A percentile compares a stretch with the other conserved stretches of the same genome.
Conservation (phyloP, 2,113 vertebrate genomes). For the Aegotheles bennettii region DNA sequence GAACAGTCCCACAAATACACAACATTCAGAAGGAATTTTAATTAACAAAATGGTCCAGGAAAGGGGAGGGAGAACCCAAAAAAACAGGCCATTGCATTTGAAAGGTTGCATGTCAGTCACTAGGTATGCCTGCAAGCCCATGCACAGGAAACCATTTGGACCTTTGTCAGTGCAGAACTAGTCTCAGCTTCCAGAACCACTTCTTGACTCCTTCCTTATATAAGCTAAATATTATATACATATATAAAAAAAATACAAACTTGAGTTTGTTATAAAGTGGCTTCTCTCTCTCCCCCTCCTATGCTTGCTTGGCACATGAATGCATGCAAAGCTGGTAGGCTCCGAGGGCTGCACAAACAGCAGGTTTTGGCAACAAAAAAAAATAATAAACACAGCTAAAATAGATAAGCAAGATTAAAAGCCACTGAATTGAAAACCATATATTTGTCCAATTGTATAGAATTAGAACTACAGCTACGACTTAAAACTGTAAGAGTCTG, state of each 20-base stretch:
- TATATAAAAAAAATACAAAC: conserved; percentile 48
- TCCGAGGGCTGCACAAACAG: conserved; percentile 69
- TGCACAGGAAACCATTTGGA: conserved; percentile 48
- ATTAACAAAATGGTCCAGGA: conserved; percentile 74
- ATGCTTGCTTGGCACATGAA: conserved; percentile 86
- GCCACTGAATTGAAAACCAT: conserved; percentile 71
- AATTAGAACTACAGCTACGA: conserved; percentile 77
- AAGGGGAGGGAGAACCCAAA: conserved; percentile 26
- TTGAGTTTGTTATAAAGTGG: conserved; percentile 39
- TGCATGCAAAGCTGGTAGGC: conserved; percentile 91
- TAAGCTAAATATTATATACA: conserved; percentile 23
- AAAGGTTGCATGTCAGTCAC: conserved; percentile 42
- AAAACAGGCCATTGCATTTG: conserved; percentile 25
- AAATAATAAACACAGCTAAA: conserved; percentile 66
- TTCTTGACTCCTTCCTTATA: neutral
- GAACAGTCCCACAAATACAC: conserved; percentile 65
- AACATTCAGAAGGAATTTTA: conserved; percentile 78
- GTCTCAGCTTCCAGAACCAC: conserved; percentile 23
- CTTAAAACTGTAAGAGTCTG: conserved; percentile 72
- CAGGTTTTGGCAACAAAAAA: conserved; percentile 74
- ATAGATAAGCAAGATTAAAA: conserved; percentile 75
- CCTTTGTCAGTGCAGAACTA: conserved; percentile 54
- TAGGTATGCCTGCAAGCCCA: conserved; percentile 50
- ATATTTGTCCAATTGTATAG: conserved; percentile 67
- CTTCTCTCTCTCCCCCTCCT: conserved; percentile 51